Percentiles rank a stretch among this genome's conserved stretches.
Conservation (phyloP, 2,888 invertebrate species). For the Tenthredo notha region DNA sequence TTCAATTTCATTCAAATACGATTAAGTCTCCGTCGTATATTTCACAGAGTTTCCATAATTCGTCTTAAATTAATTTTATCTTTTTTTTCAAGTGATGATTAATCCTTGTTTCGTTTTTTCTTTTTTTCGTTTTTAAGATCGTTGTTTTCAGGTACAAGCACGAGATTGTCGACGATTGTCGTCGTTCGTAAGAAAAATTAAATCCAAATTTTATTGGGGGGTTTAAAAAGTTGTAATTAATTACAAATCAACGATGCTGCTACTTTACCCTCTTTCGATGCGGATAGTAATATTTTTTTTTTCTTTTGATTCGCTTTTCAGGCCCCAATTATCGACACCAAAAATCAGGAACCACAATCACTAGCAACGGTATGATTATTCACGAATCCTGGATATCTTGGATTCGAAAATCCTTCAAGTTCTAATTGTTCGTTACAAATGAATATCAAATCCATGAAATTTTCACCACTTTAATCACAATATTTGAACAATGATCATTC, state of each 20-base stretch:
- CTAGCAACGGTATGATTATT: background rate
- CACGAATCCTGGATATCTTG: background rate
- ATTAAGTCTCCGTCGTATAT: background rate
- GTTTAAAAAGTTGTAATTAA: background rate
- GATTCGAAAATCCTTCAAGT: background rate
- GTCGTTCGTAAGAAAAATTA: background rate
- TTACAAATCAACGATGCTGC: background rate
- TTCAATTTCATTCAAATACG: background rate
- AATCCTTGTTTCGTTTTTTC: background rate
- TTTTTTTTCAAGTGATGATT: background rate
- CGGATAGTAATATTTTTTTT: background rate
- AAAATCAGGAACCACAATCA: constrained; percentile 4
- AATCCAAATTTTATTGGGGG: background rate
- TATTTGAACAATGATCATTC: background rate
- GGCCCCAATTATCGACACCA: background rate
- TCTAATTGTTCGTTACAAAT: background rate
- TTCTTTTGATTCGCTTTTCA: background rate
- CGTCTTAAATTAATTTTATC: background rate
- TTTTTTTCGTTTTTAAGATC: constrained; percentile 28
- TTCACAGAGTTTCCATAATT: background rate
- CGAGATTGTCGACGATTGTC: background rate
- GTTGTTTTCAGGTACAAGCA: constrained; percentile 44
- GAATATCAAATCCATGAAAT: background rate
- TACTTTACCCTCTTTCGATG: constrained; percentile 24
- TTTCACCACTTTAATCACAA: constrained; percentile 30